Percentiles rank a stretch among this genome's conserved stretches.
Conservation (phyloP, 37 sponge, comb jelly and placozoan genomes). For the Agelas oroides region DNA sequence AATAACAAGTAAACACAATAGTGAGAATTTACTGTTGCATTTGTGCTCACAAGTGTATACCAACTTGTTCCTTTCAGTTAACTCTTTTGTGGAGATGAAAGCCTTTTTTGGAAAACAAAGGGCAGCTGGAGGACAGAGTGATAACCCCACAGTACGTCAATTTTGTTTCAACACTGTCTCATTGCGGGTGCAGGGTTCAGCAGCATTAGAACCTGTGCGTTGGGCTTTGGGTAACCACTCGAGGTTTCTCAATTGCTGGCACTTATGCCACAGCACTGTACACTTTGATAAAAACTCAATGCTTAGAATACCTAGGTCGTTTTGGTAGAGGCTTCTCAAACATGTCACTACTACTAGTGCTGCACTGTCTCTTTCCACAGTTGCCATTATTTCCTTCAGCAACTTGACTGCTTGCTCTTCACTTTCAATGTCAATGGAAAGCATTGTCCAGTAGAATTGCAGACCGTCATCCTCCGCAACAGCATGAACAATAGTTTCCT, state of each 20-base stretch:
- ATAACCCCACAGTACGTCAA: slow-evolving; percentile 40
- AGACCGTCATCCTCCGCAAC: slow-evolving; percentile 25
- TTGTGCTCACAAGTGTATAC: background rate
- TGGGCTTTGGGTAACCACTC: too few species aligned
- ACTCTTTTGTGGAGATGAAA: slow-evolving; percentile 45
- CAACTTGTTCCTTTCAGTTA: too few species aligned
- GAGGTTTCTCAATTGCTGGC: too few species aligned
- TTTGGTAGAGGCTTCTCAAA: too few species aligned
- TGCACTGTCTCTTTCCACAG: too few species aligned
- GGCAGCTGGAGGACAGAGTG: slow-evolving; percentile 20
- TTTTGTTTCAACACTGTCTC: slow-evolving; percentile 41
- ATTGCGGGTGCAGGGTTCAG: slow-evolving; percentile 39
- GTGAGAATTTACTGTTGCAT: background rate
- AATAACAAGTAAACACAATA: slow-evolving; percentile 4
- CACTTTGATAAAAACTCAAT: too few species aligned
- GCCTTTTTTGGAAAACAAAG: slow-evolving; percentile 59
- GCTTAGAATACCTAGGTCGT: too few species aligned
- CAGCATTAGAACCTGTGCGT: slow-evolving; percentile 36
- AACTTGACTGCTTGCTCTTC: slow-evolving; percentile 14
- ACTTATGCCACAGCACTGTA: too few species aligned
- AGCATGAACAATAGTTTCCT: slow-evolving; percentile 9
- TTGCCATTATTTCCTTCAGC: slow-evolving; percentile 46
- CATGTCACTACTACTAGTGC: too few species aligned
- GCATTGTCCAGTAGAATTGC: slow-evolving; percentile 36
- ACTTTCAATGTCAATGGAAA: too few species aligned